Evolutionary conservation across 2,888 invertebrate genomes (phyloP).

Genomic region (Cinara cedri): DNA sequence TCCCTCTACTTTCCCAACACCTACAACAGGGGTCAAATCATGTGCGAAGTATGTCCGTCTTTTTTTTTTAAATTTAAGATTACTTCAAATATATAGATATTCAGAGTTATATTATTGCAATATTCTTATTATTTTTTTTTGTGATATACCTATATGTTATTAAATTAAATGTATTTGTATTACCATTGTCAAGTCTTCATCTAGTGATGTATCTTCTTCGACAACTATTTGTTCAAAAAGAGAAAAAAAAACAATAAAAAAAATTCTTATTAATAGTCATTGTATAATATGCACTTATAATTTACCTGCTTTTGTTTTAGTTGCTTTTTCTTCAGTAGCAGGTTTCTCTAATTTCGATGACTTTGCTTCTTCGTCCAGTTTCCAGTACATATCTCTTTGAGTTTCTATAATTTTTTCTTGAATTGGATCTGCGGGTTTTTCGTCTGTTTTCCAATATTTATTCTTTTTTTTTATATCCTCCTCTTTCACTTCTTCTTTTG

Average conservation of each 20-base stretch:
- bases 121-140: not conserved
- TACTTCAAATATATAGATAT: no score
- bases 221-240: not conserved
- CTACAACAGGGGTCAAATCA: no score
- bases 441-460: slow-evolving; percentile 60
- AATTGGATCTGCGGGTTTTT: slow-evolving; percentile 61
- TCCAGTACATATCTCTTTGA: slow-evolving; percentile 59
- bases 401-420: slow-evolving; percentile 61
- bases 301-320: slow-evolving; percentile 25
- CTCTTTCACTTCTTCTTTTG: slow-evolving; percentile 29
- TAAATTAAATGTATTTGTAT: slow-evolving; percentile 57
- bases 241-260: not conserved
- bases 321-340: slow-evolving; percentile 58
- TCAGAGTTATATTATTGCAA: not conserved
- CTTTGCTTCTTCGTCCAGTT: slow-evolving; percentile 56
- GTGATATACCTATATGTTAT: not conserved
- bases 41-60: no score
- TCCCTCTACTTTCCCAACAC: no score
- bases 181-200: slow-evolving; percentile 72
- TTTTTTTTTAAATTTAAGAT: not conserved
- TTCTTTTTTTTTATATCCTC: slow-evolving; percentile 55
- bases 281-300: not conserved
- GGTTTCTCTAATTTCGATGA: slow-evolving; percentile 59
- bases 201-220: slow-evolving; percentile 61
- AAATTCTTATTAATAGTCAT: not conserved